phyloP scores from a whole-genome alignment of 2,797 vertebrate genomes.

The Staurois parvus region DNA sequence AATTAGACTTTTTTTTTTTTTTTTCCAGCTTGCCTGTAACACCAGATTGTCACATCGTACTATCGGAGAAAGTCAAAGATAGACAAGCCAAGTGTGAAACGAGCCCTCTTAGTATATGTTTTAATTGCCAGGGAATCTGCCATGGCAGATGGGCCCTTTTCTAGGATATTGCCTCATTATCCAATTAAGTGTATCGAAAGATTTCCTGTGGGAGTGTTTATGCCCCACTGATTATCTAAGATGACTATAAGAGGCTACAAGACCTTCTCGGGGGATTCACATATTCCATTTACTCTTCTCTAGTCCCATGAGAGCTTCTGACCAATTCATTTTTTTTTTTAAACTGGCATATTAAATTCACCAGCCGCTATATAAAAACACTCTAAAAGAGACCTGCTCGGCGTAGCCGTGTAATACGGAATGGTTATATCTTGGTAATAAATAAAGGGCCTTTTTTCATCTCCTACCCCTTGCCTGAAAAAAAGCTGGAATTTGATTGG shows the following conservation, averaged over 20 bases:
- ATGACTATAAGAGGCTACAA: conserved; percentile 34
- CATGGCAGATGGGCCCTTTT: conserved; percentile 26
- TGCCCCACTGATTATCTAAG: conserved; percentile 32
- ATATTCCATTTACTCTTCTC: conserved; percentile 5
- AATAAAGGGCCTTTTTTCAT: too few species aligned
- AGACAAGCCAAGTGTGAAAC: conserved; percentile 27
- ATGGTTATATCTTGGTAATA: too few species aligned
- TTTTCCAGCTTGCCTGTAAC: not conserved
- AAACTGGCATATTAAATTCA: too few species aligned
- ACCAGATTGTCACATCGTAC: not conserved
- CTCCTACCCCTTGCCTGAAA: too few species aligned
- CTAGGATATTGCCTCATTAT: conserved; percentile 45
- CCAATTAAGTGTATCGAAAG: conserved; percentile 41
- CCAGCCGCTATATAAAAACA: too few species aligned
- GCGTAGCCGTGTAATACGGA: too few species aligned
- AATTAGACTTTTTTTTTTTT: not conserved
- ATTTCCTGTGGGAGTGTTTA: conserved; percentile 39
- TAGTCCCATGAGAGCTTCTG: not conserved
- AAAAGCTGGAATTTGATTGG: too few species aligned
- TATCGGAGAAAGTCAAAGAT: not conserved
- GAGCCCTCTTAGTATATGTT: not conserved
- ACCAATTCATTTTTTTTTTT: not conserved
- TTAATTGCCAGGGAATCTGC: conserved; percentile 23
- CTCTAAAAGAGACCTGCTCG: too few species aligned
- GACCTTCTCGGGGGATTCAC: conserved; percentile 20